These are phyloP conservation scores for Xylota segnis DNA, from an alignment of 2,888 invertebrate genomes.

Conservation along the genomic window DNA sequence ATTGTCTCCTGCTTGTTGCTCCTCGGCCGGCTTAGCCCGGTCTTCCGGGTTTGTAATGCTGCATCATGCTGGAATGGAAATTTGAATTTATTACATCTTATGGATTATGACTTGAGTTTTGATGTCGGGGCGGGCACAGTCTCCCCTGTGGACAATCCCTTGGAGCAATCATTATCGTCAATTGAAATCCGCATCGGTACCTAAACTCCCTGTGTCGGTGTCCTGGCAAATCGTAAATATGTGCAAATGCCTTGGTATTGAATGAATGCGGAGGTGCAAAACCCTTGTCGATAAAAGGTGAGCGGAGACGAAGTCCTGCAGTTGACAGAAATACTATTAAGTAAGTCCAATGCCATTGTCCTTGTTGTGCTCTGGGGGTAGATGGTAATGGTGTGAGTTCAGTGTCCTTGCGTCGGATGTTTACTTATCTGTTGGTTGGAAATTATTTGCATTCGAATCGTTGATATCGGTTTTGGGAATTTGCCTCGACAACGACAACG, in stretches of 20 bases:
- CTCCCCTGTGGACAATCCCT: not conserved
- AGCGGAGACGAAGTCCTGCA: constrained; percentile 7
- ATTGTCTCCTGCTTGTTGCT: constrained; percentile 18
- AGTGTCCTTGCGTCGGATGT: constrained; percentile 15
- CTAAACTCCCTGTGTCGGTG: not conserved
- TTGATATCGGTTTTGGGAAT: constrained; percentile 2
- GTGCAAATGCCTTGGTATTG: not conserved
- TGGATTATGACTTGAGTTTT: constrained; percentile 28
- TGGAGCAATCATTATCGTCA: constrained; percentile 26
- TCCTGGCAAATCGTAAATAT: constrained; percentile 8
- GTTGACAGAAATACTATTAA: constrained; percentile 25
- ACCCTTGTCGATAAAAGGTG: constrained; percentile 11
- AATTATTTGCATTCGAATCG: constrained; percentile 57
- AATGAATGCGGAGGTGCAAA: not conserved
- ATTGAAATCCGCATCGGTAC: constrained; percentile 26
- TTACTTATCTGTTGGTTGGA: constrained; percentile 28
- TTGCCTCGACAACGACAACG: not conserved
- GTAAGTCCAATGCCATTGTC: not conserved
- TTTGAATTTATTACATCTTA: constrained; percentile 42
- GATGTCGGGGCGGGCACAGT: not conserved
- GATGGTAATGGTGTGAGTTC: constrained; percentile 8
- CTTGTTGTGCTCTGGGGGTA: not conserved
- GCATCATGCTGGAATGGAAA: constrained; percentile 12
- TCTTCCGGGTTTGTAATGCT: not conserved
- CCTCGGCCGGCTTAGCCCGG: not conserved